phyloP scores from a whole-genome alignment of 2,797 vertebrate species.

The Potorous gilbertii region DNA sequence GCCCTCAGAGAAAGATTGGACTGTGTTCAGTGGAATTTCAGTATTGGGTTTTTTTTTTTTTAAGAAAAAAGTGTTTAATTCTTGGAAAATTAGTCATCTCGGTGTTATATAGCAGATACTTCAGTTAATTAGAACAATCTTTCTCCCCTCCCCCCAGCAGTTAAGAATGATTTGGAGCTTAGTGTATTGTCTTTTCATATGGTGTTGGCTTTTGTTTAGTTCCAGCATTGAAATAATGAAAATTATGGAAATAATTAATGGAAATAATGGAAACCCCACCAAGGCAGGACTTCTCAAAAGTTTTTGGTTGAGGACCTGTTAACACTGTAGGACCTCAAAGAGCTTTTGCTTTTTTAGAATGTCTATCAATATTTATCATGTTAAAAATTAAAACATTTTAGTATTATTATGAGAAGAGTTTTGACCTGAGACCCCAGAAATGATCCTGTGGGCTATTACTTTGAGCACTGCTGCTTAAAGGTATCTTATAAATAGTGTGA shows the following conservation, averaged over 20 bases:
- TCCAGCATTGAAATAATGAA: neutral
- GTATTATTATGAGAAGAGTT: neutral
- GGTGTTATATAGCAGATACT: conserved; percentile 30
- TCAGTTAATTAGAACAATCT: neutral
- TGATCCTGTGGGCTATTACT: neutral
- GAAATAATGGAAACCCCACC: neutral
- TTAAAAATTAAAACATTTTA: neutral
- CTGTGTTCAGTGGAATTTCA: conserved; percentile 44
- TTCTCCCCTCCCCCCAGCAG: neutral
- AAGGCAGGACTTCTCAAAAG: neutral
- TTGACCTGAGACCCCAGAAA: neutral
- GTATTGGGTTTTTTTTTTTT: neutral
- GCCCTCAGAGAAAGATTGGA: conserved; percentile 43
- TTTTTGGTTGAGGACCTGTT: neutral
- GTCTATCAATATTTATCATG: neutral
- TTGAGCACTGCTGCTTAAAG: neutral
- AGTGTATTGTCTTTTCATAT: neutral
- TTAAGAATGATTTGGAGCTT: neutral
- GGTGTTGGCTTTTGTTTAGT: neutral
- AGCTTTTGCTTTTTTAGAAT: neutral
- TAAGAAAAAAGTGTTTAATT: neutral
- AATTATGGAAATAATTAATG: neutral
- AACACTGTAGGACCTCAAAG: neutral
- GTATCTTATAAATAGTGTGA: neutral
- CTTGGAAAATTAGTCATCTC: conserved; percentile 30